Conservation (phyloP, 2,888 invertebrate species). For the Meiosimyza platycephala region DNA sequence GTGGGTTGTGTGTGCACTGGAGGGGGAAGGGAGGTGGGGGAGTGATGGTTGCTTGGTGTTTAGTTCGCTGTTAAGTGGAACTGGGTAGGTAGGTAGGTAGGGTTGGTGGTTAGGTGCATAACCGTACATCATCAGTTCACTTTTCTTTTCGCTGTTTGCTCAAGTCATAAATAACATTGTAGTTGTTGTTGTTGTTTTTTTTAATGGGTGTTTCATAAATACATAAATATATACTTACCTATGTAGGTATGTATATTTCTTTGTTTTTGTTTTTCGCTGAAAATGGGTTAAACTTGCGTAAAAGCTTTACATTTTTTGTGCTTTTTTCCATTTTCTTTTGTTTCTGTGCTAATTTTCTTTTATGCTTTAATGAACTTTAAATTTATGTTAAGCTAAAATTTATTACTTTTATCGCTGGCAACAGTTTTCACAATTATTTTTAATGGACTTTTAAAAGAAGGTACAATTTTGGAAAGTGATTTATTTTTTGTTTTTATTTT, state of each 20-base stretch:
- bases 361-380: neutral
- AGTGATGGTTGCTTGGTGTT: neutral
- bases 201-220: no score
- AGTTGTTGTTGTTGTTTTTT: neutral
- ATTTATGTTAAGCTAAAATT: neutral
- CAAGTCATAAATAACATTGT: neutral
- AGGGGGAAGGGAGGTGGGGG: no score
- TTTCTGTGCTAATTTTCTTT: neutral
- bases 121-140: neutral
- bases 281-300: slow-evolving; percentile 8
- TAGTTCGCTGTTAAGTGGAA: neutral
- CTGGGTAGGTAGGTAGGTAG: no score
- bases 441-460: neutral
- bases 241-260: no score
- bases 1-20: neutral
- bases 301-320: neutral
- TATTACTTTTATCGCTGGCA: neutral
- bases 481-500: no score
- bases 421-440: slow-evolving; percentile 5
- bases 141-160: slow-evolving; percentile 2
- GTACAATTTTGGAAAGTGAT: no score
- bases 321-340: neutral
- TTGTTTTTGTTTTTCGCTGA: neutral
- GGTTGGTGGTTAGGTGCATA: no score
- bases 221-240: no score